Evolutionary conservation across 2,888 invertebrate species (phyloP).

Genomic region (Nymphalis c-album): DNA sequence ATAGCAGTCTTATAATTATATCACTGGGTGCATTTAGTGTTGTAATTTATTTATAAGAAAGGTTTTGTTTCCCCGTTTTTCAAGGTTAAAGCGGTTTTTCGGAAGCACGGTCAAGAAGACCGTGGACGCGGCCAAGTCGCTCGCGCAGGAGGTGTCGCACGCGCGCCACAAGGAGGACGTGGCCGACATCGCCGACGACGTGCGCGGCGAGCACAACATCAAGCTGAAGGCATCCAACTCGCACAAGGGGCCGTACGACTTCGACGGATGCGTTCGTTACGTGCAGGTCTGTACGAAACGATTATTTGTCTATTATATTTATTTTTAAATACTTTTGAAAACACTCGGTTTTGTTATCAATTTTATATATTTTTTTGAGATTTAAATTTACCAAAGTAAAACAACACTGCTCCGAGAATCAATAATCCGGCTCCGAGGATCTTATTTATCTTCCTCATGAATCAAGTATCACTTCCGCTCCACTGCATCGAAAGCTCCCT

Average conservation of each 20-base stretch:
- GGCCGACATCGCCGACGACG: conserved; percentile 91
- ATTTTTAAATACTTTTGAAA: too few relatives aligned
- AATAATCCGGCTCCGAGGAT: too few relatives aligned
- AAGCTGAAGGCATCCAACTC: conserved; percentile 97
- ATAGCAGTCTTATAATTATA: background rate
- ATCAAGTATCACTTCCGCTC: too few relatives aligned
- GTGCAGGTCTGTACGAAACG: conserved; percentile 47
- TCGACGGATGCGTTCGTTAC: conserved; percentile 92
- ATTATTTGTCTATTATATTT: too few relatives aligned
- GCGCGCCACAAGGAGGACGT: conserved; percentile 93
- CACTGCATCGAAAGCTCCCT: too few relatives aligned
- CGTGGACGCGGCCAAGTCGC: conserved; percentile 93
- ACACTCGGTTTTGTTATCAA: too few relatives aligned
- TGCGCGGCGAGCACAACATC: conserved; percentile 89
- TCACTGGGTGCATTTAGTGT: background rate
- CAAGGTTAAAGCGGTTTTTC: conserved; percentile 89
- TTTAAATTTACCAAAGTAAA: too few relatives aligned
- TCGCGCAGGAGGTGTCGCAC: conserved; percentile 93
- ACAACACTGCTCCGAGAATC: too few relatives aligned
- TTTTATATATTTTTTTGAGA: too few relatives aligned
- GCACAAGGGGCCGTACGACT: conserved; percentile 98
- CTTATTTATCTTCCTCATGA: too few relatives aligned
- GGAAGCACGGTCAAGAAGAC: conserved; percentile 95
- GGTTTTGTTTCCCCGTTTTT: background rate
- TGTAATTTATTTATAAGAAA: too few relatives aligned